Evolutionary conservation across 2,113 vertebrate genomes (phyloP).

Genomic region (Platichthys flesus): DNA sequence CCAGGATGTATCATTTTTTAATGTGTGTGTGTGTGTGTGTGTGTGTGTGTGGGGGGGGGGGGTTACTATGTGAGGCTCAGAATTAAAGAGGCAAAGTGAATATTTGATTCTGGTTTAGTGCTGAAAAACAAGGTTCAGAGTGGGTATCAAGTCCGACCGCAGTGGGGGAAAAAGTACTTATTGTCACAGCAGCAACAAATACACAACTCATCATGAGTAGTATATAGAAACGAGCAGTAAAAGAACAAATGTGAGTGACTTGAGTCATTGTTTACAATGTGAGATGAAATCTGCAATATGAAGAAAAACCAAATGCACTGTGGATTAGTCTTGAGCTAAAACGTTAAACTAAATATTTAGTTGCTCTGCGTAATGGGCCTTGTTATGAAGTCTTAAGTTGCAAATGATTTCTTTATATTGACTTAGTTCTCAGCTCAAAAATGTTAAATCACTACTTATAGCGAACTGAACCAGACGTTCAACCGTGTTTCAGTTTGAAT

Average conservation of each 20-base stretch:
- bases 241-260: not conserved
- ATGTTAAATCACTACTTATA: no score
- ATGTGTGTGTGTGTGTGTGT: no score
- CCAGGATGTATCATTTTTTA: conserved; percentile 7
- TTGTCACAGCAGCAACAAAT: not conserved
- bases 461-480: no score
- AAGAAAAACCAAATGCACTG: not conserved
- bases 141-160: not conserved
- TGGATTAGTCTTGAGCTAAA: no score
- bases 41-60: not conserved
- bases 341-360: no score
- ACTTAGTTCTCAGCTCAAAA: no score
- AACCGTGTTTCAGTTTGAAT: no score
- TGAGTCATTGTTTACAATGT: not conserved
- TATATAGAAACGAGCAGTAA: not conserved
- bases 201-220: no score
- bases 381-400: no score
- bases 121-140: conserved; percentile 3
- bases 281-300: not conserved
- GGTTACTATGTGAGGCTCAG: conserved; percentile 11
- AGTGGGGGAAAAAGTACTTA: not conserved
- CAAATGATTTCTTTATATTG: no score
- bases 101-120: conserved; percentile 8
- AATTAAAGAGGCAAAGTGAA: conserved; percentile 12
- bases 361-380: no score